Evolutionary conservation across 2,113 vertebrate genomes (phyloP).

Genomic region (Nansenia antarctica): DNA sequence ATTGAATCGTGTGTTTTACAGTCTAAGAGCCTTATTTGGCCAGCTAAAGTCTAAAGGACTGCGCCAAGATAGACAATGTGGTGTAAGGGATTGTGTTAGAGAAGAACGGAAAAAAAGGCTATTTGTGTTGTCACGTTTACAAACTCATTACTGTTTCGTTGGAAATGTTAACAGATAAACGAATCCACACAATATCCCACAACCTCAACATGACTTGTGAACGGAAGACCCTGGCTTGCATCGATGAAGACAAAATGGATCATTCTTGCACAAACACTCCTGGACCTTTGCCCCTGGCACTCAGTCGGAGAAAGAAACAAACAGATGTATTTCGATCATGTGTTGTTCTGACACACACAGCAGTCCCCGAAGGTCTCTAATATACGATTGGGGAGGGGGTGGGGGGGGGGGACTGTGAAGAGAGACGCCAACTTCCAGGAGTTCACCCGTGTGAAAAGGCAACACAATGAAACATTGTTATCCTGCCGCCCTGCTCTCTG

Average conservation of each 20-base stretch:
- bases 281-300: slow-evolving; percentile 24
- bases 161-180: too few species aligned
- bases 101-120: too few species aligned
- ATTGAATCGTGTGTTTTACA: slow-evolving; percentile 26
- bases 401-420: slow-evolving; percentile 2
- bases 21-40: slow-evolving; percentile 13
- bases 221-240: too few species aligned
- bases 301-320: slow-evolving; percentile 14
- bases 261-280: too few species aligned
- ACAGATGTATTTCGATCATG: slow-evolving; percentile 48
- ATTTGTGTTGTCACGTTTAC: background rate
- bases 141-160: background rate
- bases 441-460: slow-evolving; percentile 44
- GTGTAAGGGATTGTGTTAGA: background rate
- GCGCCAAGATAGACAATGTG: background rate
- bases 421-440: slow-evolving; percentile 44
- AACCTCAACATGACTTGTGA: too few species aligned
- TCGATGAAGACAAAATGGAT: background rate
- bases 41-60: slow-evolving; percentile 31
- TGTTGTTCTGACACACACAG: slow-evolving; percentile 24
- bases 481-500: slow-evolving; percentile 13
- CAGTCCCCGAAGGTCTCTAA: slow-evolving; percentile 29
- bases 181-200: too few species aligned
- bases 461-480: slow-evolving; percentile 45
- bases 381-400: slow-evolving; percentile 10